These are phyloP conservation scores for Macrobrachium nipponense DNA, from an alignment of 1,140 invertebrate species.

Conservation along the genomic window DNA sequence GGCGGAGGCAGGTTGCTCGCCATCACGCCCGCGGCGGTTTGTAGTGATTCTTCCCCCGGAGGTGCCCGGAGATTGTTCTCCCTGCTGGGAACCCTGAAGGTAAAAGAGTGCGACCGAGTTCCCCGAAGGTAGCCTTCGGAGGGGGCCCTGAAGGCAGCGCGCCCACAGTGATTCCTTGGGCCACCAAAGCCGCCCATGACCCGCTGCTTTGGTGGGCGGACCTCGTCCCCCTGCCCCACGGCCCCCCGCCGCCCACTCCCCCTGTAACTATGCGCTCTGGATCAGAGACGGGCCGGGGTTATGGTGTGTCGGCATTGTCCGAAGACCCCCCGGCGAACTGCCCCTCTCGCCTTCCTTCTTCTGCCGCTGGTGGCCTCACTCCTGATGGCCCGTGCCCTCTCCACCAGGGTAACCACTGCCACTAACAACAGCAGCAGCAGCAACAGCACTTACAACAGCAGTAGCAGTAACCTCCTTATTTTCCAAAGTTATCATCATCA, in stretches of 20 bases:
- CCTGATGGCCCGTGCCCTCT: neutral
- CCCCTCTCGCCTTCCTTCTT: conserved; percentile 49
- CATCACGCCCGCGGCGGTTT: conserved; percentile 4
- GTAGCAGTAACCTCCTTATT: too few relatives aligned
- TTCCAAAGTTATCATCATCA: too few relatives aligned
- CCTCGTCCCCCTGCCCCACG: conserved; percentile 39
- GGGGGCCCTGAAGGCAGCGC: neutral
- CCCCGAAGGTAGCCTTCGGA: too few relatives aligned
- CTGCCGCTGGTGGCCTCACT: conserved; percentile 50
- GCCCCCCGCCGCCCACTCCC: conserved; percentile 49
- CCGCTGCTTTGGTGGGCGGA: conserved; percentile 57
- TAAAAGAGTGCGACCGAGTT: too few relatives aligned
- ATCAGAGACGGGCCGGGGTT: conserved; percentile 57
- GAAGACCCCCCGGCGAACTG: conserved; percentile 55
- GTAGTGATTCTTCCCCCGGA: too few relatives aligned
- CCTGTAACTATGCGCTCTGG: conserved; percentile 59
- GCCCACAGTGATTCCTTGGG: conserved; percentile 26
- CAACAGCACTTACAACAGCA: too few relatives aligned
- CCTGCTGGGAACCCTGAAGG: too few relatives aligned
- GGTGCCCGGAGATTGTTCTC: too few relatives aligned
- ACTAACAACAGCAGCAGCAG: too few relatives aligned
- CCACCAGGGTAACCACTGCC: too few relatives aligned
- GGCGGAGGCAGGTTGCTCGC: neutral
- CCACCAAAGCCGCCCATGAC: conserved; percentile 54
- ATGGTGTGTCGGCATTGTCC: conserved; percentile 59